phyloP scores from a whole-genome alignment of 2,888 invertebrate species.

The Heliconius erato region DNA sequence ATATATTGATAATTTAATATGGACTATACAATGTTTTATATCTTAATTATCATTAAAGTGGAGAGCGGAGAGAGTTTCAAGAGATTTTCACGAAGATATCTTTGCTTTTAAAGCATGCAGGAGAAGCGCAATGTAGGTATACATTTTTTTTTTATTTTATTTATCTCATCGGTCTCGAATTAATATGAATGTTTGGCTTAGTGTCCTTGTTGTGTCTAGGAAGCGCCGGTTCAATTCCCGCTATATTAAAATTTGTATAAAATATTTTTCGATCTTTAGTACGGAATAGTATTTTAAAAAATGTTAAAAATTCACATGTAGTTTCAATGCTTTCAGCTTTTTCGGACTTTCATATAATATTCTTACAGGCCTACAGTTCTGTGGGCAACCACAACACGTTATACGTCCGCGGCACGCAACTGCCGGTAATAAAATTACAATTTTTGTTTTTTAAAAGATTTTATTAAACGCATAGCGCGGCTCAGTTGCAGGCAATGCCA shows the following conservation, averaged over 20 bases:
- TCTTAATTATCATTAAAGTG: no score
- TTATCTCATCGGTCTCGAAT: no score
- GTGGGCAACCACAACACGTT: conserved; percentile 43
- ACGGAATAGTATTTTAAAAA: neutral
- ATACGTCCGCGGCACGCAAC: conserved; percentile 29
- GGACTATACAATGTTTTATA: no score
- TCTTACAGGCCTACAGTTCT: conserved; percentile 32
- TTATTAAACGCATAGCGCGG: conserved; percentile 25
- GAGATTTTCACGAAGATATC: no score
- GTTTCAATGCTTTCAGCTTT: neutral
- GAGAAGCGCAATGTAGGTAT: no score
- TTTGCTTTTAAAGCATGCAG: no score
- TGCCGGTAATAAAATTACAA: conserved; percentile 33
- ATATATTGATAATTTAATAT: no score
- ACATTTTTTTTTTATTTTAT: no score
- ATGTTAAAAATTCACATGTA: neutral
- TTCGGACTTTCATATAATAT: conserved; percentile 34
- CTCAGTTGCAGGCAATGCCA: conserved; percentile 12
- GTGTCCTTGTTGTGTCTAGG: no score
- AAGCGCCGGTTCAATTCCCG: neutral
- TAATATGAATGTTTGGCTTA: no score
- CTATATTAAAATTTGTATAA: neutral
- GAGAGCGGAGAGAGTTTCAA: no score
- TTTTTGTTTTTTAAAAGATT: conserved; percentile 30
- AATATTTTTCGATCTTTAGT: neutral